Evolutionary conservation across 2,888 invertebrate species (phyloP), one percentile per base, ranked within the genome.

Genomic region (Rapana venosa): DNA sequence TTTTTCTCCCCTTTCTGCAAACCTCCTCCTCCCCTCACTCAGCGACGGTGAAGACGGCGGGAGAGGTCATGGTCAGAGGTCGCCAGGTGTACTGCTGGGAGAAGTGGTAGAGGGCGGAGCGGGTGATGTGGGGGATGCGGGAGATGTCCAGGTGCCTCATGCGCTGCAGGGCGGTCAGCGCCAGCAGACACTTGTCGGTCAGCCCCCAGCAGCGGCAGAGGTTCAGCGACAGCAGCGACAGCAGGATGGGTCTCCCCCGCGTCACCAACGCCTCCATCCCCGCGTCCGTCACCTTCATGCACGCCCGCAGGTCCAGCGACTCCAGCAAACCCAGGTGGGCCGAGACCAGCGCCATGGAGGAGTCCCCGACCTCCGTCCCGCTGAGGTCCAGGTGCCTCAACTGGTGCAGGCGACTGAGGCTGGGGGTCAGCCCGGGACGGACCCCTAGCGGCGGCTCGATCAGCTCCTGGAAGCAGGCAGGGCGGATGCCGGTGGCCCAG

Each of bases 351-450:
- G 95, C 97, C 96, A 98, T 97, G 0, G 98, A 97, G n/a, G 98
- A 97, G 95, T 99, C 99, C 0, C 98, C 98, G 92, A 99, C 97
- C 94, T 98, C 98, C 0, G 98, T 98, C 22, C 98, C 98, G 47
- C 98, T 98, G 88, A 99, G 96, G 92, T 97, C 97, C 32, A 99
- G 96, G 89, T 97, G 97, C 92, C 97, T 97, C 61, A 99, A 96
- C 93, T 98, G 97, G 81, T 98, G 97, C 77, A 99, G 97, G 15
- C 98, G 97, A 30, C 98, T 97, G 92, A 97, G 97, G 74, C 97
- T 98, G 97, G 81, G 97, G 85, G 98, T 96, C 47, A 89, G 47
- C 0, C 96, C 96, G 2, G 98, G 98, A 58, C 98, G 96, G 0
- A 98, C 98, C 95, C 98, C 98, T 94, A 98, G 97, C 0, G 98